Conservation (phyloP, 1,140 invertebrate species). For the Achroia grisella region DNA sequence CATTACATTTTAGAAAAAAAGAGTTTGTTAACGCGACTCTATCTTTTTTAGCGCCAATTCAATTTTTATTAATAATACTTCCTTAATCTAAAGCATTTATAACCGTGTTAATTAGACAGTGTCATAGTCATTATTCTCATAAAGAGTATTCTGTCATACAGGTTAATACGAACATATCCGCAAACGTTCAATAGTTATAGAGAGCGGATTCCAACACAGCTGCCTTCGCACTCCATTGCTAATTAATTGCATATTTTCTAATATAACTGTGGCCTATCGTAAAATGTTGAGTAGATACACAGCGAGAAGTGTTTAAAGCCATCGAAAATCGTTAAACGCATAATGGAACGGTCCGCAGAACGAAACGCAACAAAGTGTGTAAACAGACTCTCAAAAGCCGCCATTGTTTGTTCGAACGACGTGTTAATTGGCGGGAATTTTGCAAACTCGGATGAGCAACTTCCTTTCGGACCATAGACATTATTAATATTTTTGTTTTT, state of each 20-base stretch:
- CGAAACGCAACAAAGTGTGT: constrained; percentile 28
- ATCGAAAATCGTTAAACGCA: constrained; percentile 23
- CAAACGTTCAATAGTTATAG: no score
- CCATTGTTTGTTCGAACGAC: constrained; percentile 18
- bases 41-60: no score
- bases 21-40: no score
- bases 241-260: constrained; percentile 37
- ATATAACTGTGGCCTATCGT: constrained; percentile 13
- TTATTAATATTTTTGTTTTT: constrained; percentile 1
- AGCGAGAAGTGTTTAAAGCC: not conserved
- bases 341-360: constrained; percentile 28
- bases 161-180: no score
- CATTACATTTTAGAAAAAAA: no score
- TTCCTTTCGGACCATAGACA: constrained; percentile 34
- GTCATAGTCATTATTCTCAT: no score
- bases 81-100: no score
- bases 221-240: constrained; percentile 8
- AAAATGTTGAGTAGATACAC: constrained; percentile 16
- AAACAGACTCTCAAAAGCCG: constrained; percentile 20
- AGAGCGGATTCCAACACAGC: no score
- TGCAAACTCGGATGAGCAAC: constrained; percentile 14
- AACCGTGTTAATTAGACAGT: no score
- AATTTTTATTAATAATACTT: not conserved
- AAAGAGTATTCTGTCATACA: no score
- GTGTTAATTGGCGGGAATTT: constrained; percentile 59